These are phyloP conservation scores for Eupithecia dodoneata DNA, from an alignment of 2,888 invertebrate species.

Conservation along the genomic window DNA sequence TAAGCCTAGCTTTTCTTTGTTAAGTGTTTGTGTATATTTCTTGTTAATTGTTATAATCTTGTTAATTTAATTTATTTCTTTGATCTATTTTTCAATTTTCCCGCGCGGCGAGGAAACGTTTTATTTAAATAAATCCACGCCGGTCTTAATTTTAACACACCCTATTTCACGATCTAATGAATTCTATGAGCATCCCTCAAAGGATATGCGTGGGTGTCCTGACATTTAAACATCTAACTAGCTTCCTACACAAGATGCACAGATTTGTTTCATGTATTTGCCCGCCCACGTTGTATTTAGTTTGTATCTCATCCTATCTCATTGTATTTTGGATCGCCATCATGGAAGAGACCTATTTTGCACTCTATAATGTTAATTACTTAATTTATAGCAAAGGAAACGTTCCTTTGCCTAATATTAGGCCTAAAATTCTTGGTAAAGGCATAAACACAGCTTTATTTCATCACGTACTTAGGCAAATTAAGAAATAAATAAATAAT, in stretches of 20 bases:
- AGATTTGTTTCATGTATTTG: neutral
- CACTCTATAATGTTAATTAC: neutral
- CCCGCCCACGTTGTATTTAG: neutral
- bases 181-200: neutral
- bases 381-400: neutral
- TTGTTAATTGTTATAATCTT: too few relatives aligned
- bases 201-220: neutral
- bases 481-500: too few relatives aligned
- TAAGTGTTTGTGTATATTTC: too few relatives aligned
- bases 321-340: neutral
- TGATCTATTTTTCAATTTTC: neutral
- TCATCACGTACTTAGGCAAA: too few relatives aligned
- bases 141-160: neutral
- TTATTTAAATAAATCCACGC: neutral
- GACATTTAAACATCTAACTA: neutral
- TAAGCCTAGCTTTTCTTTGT: too few relatives aligned
- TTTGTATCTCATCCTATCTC: neutral
- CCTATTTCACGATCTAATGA: neutral
- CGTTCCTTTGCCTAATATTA: neutral
- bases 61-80: too few relatives aligned
- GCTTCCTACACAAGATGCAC: neutral
- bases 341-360: too few relatives aligned
- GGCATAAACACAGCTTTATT: too few relatives aligned
- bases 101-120: neutral
- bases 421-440: neutral